Evolutionary conservation across 2,797 vertebrate genomes (phyloP).

Genomic region (Phoebastria nigripes): DNA sequence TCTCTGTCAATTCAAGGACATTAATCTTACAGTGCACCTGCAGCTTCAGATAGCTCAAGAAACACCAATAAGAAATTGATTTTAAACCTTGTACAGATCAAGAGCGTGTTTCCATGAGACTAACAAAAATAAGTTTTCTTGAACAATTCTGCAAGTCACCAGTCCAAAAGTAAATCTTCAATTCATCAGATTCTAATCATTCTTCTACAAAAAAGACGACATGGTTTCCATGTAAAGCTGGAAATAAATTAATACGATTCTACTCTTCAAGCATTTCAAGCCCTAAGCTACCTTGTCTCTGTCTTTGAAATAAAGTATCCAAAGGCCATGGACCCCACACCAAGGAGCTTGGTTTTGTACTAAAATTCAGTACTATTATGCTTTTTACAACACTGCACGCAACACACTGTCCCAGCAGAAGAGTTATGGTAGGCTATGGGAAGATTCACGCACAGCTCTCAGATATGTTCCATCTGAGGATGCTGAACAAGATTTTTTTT

Average conservation of each 20-base stretch:
- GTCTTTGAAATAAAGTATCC: neutral
- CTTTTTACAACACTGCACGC: neutral
- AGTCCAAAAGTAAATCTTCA: neutral
- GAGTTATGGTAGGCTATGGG: neutral
- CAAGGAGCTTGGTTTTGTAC: neutral
- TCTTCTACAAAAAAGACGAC: neutral
- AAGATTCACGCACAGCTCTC: neutral
- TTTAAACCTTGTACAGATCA: neutral
- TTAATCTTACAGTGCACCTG: neutral
- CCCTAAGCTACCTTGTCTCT: neutral
- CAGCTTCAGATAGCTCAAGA: neutral
- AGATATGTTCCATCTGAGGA: neutral
- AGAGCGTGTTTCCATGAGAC: neutral
- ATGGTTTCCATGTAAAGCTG: neutral
- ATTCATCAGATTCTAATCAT: neutral
- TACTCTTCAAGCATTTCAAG: neutral
- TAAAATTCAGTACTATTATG: neutral
- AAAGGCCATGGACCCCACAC: neutral
- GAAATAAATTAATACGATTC: neutral
- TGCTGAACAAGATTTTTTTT: neutral
- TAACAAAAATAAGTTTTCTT: neutral
- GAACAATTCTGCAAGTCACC: neutral
- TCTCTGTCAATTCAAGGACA: neutral
- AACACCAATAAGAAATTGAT: neutral
- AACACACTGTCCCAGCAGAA: neutral